Evolutionary conservation across 2,888 invertebrate genomes (phyloP), one percentile per base, ranked within the genome.

Genomic region (Amphipyra tragopoginis): DNA sequence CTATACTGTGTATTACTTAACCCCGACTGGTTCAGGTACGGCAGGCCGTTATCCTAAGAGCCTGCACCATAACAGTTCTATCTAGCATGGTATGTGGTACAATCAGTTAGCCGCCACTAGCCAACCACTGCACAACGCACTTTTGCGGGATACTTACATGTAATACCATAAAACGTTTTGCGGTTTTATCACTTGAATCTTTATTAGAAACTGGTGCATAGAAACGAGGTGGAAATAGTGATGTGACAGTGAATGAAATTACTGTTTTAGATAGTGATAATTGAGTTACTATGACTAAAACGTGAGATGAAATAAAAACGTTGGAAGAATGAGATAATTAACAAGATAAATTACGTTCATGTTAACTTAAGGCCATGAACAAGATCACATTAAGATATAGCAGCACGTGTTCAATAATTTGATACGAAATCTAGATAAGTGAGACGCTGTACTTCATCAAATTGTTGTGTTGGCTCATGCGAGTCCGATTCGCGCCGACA

Each of bases 401-500:
- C 7, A 55, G 9, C 59, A 59, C 29, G 21, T 55, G 52, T 52
- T 29, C 40, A 57, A 58, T 60, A 52, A 65, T 60, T 58, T 51
- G 13, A 71, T 72, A 44, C 15, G 34, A 55, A 57, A 50, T 63
- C 43, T 55, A 60, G 64, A 71, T 75, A 66, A 55, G 38, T 59
- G 33, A 29, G 51, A 73, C 69, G 65, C 47, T 8, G 56, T 60
- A 56, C 33, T 50, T 60, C 21, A 21, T 62, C 45, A 55, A 40
- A 64, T 57, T 65, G 64, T 56, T 55, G 57, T 42, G 55, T 51
- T 48, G 50, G 76, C 83, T 74, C 72, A 93, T 93, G 93, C 89
- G 89, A 56, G 93, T 94, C 38, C 88, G 86, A 15, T 94, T 94
- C 61, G 93, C 92, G 11, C 91, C 90, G 7, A 90, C 92, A 9